Percentiles rank a stretch among this genome's conserved stretches.
These are phyloP conservation scores for Ridgeia piscesae DNA, from an alignment of 1,140 invertebrate species.

Conservation along the genomic window DNA sequence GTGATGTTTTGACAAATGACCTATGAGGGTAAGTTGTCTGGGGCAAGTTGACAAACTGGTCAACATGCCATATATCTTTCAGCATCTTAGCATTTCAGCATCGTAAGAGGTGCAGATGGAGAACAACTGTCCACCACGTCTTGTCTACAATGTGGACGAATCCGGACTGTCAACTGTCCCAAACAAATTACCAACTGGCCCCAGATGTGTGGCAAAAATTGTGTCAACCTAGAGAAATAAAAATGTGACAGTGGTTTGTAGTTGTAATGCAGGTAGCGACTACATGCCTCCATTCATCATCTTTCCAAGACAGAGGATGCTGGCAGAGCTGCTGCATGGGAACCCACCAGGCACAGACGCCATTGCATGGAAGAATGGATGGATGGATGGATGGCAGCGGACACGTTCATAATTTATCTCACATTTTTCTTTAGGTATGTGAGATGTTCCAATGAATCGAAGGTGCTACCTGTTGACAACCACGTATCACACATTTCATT, in stretches of 20 bases:
- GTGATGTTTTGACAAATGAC: not conserved
- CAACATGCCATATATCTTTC: constrained; percentile 43
- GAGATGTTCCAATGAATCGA: not conserved
- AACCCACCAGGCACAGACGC: constrained; percentile 26
- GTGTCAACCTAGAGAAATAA: constrained; percentile 36
- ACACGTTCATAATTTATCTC: constrained; percentile 30
- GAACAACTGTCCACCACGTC: not conserved
- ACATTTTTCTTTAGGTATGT: constrained; percentile 26
- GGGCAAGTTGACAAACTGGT: not conserved
- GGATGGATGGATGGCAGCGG: constrained; percentile 28
- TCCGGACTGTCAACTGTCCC: constrained; percentile 57
- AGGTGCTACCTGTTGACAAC: not conserved
- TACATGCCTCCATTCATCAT: constrained; percentile 43
- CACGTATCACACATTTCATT: not conserved
- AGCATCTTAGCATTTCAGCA: no score
- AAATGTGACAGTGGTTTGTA: constrained; percentile 37
- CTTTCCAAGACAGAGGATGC: constrained; percentile 40
- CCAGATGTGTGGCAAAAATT: constrained; percentile 22
- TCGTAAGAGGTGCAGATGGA: constrained; percentile 33
- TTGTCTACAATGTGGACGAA: constrained; percentile 59
- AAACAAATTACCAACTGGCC: constrained; percentile 50
- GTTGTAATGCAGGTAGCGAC: constrained; percentile 37
- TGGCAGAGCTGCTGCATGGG: constrained; percentile 52
- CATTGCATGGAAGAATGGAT: constrained; percentile 25
- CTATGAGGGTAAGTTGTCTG: no score